Evolutionary conservation across 2,888 invertebrate genomes (phyloP).

Genomic region (Acanthoscelides obtectus): DNA sequence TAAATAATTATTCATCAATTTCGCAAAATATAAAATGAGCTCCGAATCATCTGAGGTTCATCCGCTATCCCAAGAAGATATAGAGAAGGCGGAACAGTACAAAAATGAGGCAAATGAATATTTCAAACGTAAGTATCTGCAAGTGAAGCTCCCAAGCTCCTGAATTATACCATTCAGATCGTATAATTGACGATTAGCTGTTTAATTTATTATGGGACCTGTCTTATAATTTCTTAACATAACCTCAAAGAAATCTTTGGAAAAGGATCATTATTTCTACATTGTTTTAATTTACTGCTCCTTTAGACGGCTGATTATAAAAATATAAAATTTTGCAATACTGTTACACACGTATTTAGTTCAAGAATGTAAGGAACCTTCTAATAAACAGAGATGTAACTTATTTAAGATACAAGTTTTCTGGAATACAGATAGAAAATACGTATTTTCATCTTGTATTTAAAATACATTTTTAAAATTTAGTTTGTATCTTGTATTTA

Average conservation of each 20-base stretch:
- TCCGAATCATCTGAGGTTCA: constrained; percentile 30
- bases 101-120: constrained; percentile 90
- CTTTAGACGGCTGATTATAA: too few species aligned
- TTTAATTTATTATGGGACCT: neutral
- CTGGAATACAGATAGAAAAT: too few species aligned
- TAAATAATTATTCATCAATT: neutral
- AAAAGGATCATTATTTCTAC: too few species aligned
- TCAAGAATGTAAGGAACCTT: too few species aligned
- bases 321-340: too few species aligned
- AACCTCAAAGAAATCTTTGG: neutral
- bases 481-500: too few species aligned
- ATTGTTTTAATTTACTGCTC: too few species aligned
- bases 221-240: neutral
- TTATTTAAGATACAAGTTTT: too few species aligned
- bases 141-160: neutral
- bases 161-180: neutral
- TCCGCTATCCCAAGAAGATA: constrained; percentile 48
- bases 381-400: too few species aligned
- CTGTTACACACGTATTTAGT: too few species aligned
- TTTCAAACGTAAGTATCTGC: constrained; percentile 78
- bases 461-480: too few species aligned
- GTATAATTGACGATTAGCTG: neutral
- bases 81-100: constrained; percentile 68
- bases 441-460: too few species aligned
- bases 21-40: constrained; percentile 31